These are phyloP conservation scores for Ranitomeya imitator DNA, from an alignment of 2,113 vertebrate genomes.

Conservation along the genomic window DNA sequence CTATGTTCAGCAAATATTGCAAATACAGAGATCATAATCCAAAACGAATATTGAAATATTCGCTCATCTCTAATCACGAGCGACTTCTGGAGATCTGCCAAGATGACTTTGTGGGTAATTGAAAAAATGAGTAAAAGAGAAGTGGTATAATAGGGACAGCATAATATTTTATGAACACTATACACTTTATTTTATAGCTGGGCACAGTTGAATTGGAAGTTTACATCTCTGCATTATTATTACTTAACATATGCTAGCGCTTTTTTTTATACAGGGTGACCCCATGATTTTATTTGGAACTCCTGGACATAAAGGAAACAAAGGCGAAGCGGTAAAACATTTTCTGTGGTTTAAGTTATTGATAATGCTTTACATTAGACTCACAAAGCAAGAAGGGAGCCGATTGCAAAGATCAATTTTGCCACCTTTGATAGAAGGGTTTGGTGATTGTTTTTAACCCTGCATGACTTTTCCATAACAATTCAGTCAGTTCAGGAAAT, in stretches of 20 bases:
- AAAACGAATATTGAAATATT: no score
- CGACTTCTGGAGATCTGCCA: background rate
- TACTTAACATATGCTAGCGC: background rate
- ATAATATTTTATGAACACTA: background rate
- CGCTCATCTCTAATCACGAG: background rate
- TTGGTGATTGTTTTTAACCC: no score
- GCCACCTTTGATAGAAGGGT: no score
- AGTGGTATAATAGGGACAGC: background rate
- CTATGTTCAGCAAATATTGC: no score
- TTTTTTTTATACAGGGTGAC: constrained; percentile 74
- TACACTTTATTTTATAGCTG: background rate
- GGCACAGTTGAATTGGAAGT: background rate
- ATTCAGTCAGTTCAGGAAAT: no score
- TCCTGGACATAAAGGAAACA: constrained; percentile 83
- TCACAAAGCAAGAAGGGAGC: no score
- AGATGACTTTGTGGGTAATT: background rate
- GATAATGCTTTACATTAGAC: background rate
- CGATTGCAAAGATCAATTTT: no score
- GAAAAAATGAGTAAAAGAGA: background rate
- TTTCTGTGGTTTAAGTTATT: background rate
- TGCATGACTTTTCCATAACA: no score
- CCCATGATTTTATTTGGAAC: constrained; percentile 74
- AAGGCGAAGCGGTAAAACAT: constrained; percentile 79
- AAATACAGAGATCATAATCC: no score
- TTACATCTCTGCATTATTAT: background rate